phyloP scores from a whole-genome alignment of 2,888 invertebrate genomes.

The Theretra japonica region DNA sequence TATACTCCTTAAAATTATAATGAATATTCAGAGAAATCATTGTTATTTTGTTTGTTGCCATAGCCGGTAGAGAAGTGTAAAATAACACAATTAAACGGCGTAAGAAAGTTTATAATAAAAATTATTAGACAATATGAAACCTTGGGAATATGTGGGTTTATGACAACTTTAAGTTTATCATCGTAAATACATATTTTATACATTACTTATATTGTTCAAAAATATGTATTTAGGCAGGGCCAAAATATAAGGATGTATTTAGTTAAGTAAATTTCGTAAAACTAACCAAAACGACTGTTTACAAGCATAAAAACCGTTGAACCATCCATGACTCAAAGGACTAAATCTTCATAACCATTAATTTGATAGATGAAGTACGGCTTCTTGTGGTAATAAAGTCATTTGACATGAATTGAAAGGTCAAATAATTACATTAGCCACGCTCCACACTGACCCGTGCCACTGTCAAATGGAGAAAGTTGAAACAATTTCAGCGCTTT shows the following conservation, averaged over 20 bases:
- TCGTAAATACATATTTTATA: neutral
- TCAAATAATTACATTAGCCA: slow-evolving; percentile 75
- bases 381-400: slow-evolving; percentile 33
- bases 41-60: too few species aligned
- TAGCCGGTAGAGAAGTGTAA: too few species aligned
- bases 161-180: neutral
- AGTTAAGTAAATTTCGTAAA: neutral
- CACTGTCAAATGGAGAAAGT: slow-evolving; percentile 31
- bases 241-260: too few species aligned
- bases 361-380: slow-evolving; percentile 20
- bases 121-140: too few species aligned
- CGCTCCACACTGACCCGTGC: slow-evolving; percentile 53
- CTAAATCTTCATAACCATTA: slow-evolving; percentile 23
- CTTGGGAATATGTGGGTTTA: too few species aligned
- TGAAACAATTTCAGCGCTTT: slow-evolving; percentile 5
- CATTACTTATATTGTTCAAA: neutral
- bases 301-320: neutral
- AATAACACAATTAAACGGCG: too few species aligned
- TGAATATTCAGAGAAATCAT: too few species aligned
- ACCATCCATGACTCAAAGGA: slow-evolving; percentile 1
- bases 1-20: too few species aligned
- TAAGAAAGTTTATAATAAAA: too few species aligned
- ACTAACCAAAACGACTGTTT: neutral
- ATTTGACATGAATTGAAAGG: slow-evolving; percentile 79
- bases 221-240: too few species aligned